Conservation (phyloP, 2,797 vertebrate genomes). For the Glossophaga mutica region DNA sequence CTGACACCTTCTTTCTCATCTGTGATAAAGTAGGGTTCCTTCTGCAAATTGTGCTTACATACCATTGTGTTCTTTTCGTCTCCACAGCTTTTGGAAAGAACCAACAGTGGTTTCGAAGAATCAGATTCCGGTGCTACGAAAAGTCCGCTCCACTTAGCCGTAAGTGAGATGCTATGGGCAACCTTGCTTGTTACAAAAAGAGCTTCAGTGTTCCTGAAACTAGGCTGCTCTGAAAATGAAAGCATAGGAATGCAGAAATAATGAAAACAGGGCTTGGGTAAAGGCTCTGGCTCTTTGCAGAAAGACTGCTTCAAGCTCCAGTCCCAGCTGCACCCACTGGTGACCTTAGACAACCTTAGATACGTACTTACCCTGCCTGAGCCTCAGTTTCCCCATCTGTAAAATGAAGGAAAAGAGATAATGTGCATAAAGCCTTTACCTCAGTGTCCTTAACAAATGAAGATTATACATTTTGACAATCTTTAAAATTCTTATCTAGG, state of each 20-base stretch:
- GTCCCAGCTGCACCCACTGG: not conserved
- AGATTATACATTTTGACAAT: not conserved
- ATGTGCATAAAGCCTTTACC: not conserved
- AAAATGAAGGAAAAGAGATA: not conserved
- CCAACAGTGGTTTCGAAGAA: slow-evolving; percentile 86
- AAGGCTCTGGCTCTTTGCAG: not conserved
- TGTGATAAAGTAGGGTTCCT: not conserved
- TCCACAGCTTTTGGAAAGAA: slow-evolving; percentile 92
- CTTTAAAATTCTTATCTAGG: not conserved
- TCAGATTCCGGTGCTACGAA: slow-evolving; percentile 84
- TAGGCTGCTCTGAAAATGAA: not conserved
- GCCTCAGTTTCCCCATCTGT: not conserved
- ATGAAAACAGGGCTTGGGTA: not conserved
- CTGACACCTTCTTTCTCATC: not conserved
- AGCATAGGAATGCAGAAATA: not conserved
- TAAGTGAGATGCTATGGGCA: slow-evolving; percentile 80
- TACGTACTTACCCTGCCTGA: not conserved
- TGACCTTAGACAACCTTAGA: not conserved
- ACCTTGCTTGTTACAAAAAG: not conserved
- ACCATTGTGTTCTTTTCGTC: not conserved
- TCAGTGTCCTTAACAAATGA: not conserved
- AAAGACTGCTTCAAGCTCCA: not conserved
- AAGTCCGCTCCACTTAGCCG: slow-evolving; percentile 96
- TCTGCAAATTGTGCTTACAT: not conserved
- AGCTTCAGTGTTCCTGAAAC: not conserved